Base-by-base conservation (phyloP, 2,888 invertebrate species). In the Morpho helenor region DNA sequence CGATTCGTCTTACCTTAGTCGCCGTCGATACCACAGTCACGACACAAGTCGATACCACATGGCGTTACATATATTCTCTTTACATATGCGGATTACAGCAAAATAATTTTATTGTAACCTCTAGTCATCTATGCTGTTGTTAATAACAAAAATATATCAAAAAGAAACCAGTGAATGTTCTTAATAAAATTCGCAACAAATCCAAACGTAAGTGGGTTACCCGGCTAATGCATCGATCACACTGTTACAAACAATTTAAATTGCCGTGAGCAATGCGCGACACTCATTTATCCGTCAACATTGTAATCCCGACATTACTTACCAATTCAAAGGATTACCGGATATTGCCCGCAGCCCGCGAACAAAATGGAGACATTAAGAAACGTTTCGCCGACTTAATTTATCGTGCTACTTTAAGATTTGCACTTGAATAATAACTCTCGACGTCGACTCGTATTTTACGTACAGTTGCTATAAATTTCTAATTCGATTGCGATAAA, bases 141-240 rank as follows among this genome's bases (percentile, higher is more conserved):
- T 31, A 0, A 5, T 31, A 31, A 16, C 16, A 16, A 31, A 49
- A 55, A 39, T 40, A n/a, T 22, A 47, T 16, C 2, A 8, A n/a
- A 49, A 41, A 3, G 8, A 41, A 9, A 2, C 8, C 40, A 50
- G 42, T 23, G 43, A 23, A 52, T 8, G 39, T 23, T 51, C 44
- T 52, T 44, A 52, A 52, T 52, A 52, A 39, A 44, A n/a, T 31
- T 45, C 52, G 44, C 10, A 45, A 52, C 44, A 39, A 9, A 52
- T 52, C 45, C 47, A 39, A 44, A 8, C 23, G 54, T 56, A 63
- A 54, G 54, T 54, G 49, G 56, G 63, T 61, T 56, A 57, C 40
- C 45, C 52, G 58, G 49, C 54, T 56, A 54, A 60, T 54, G 61
- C 63, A 63, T 63, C 61, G 55, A 62, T 61, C 59, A 61, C 51